phyloP scores from a whole-genome alignment of 2,888 invertebrate species.

The Luperina nickerlii region DNA sequence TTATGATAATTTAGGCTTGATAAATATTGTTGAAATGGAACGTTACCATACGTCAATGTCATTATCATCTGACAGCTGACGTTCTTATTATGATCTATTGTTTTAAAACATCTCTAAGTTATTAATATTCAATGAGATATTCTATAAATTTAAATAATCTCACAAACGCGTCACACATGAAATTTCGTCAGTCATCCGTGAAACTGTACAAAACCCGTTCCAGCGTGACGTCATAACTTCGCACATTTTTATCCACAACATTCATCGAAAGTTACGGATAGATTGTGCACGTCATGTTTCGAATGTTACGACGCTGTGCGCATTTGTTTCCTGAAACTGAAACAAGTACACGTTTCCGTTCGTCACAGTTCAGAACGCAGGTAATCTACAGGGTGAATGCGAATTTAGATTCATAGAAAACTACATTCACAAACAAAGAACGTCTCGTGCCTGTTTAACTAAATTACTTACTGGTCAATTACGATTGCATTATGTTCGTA shows the following conservation, averaged over 20 bases:
- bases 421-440: not conserved
- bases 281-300: conserved; percentile 41
- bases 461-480: conserved; percentile 4
- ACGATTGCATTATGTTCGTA: conserved; percentile 43
- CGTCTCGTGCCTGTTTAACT: not conserved
- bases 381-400: not conserved
- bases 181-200: conserved; percentile 36
- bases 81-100: too few species aligned
- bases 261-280: conserved; percentile 40
- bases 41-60: too few species aligned
- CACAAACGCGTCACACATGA: conserved; percentile 22
- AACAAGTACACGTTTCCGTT: conserved; percentile 23
- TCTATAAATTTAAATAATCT: too few species aligned
- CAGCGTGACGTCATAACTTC: conserved; percentile 35
- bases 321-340: conserved; percentile 8
- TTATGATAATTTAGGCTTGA: too few species aligned
- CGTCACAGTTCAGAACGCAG: conserved; percentile 9
- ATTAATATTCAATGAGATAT: too few species aligned
- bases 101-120: too few species aligned
- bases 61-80: too few species aligned
- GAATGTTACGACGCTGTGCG: conserved; percentile 19
- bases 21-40: not conserved
- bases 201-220: conserved; percentile 24
- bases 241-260: conserved; percentile 41
- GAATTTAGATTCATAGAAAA: not conserved